A percentile compares a stretch with the other conserved stretches of the same genome.
Evolutionary conservation across 2,113 vertebrate genomes (phyloP).

Genomic region (Kryptolebias marmoratus): DNA sequence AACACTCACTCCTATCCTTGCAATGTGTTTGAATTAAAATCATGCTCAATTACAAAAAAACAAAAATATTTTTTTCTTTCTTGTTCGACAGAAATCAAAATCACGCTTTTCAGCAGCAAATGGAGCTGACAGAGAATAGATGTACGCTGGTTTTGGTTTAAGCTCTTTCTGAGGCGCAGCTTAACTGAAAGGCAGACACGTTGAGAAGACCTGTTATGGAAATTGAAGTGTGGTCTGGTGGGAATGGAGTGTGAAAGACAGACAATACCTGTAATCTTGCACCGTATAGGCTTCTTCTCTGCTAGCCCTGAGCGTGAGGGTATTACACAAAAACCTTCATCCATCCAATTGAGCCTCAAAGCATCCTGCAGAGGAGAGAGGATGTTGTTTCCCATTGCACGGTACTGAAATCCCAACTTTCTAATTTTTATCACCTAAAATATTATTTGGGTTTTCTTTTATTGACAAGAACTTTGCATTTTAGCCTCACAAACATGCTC

Average conservation of each 20-base stretch:
- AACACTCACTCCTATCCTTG: slow-evolving; percentile 1
- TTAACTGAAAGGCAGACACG: slow-evolving; percentile 19
- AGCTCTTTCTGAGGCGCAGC: slow-evolving; percentile 15
- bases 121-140: slow-evolving; percentile 35
- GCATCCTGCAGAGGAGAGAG: slow-evolving; percentile 15
- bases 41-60: background rate
- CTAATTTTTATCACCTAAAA: background rate
- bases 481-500: background rate
- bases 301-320: slow-evolving; percentile 27
- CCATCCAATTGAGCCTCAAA: slow-evolving; percentile 4
- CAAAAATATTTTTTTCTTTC: background rate
- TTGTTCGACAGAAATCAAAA: slow-evolving; percentile 10
- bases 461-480: background rate
- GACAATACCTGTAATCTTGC: slow-evolving; percentile 40
- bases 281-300: slow-evolving; percentile 22
- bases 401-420: background rate
- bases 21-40: slow-evolving; percentile 16
- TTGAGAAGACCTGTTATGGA: slow-evolving; percentile 43
- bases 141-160: slow-evolving; percentile 10
- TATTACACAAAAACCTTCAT: slow-evolving; percentile 41
- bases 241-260: slow-evolving; percentile 19
- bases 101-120: slow-evolving; percentile 28
- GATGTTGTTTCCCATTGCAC: background rate
- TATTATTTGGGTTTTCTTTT: background rate
- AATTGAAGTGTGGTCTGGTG: slow-evolving; percentile 29